phyloP scores from a whole-genome alignment of 2,113 vertebrate genomes.

The Furnarius figulus region DNA sequence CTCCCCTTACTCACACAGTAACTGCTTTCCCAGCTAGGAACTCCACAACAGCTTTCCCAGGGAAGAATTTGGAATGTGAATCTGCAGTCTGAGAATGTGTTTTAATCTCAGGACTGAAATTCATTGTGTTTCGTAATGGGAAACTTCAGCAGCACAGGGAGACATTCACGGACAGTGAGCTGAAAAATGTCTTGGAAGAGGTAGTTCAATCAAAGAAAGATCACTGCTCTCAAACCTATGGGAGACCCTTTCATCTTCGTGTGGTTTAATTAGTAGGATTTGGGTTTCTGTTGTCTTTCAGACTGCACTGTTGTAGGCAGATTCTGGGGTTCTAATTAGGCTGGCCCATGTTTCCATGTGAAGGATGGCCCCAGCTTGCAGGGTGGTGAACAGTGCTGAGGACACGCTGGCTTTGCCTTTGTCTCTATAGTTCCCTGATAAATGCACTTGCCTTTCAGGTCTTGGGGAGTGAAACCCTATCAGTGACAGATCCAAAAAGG shows the following conservation, averaged over 20 bases:
- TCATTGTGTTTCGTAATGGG: neutral
- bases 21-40: neutral
- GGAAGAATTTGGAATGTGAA: neutral
- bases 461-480: neutral
- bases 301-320: neutral
- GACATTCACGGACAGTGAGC: neutral
- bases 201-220: neutral
- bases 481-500: neutral
- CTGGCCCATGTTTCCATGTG: neutral
- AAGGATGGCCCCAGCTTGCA: neutral
- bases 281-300: neutral
- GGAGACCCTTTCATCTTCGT: neutral
- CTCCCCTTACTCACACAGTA: neutral
- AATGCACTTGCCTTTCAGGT: neutral
- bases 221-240: neutral
- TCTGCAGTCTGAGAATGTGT: neutral
- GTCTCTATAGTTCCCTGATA: neutral
- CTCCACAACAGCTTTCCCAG: neutral
- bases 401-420: fast-evolving
- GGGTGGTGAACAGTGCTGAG: neutral
- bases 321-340: neutral
- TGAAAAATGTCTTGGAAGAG: neutral
- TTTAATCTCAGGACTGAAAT: neutral
- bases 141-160: neutral
- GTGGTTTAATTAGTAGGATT: neutral